Base-by-base conservation (phyloP, 2,797 vertebrate species). In the Galago senegalensis region DNA sequence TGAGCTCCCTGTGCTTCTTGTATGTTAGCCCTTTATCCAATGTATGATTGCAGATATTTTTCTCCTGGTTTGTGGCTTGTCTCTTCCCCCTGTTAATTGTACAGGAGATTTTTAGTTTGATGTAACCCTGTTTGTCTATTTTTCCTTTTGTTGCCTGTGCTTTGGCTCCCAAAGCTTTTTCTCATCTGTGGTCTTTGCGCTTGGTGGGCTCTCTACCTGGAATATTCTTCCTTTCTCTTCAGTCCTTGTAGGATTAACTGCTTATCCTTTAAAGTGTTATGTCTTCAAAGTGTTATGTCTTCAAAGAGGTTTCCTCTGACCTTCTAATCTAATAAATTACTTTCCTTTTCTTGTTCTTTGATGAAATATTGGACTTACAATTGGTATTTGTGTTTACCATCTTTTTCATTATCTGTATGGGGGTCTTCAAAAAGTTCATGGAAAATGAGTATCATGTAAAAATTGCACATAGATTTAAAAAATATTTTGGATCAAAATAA, bases 141-240 rank as follows among this genome's bases (percentile, higher is more conserved):
- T 34, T 79, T 79, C 49, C 53, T 16, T 79, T 56, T 58, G 49
- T 79, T 58, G 21, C 21, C 49, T 34, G 1, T 23, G 31, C 20
- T 82, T 67, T 82, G 56, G 43, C 82, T 83, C 49, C 60, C 79
- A 89, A 21, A 83, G 69, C 60, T 8, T 83, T 93, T 67, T 58
- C 69, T 83, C 31, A 37, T 88, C 46, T 60, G 12, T 16, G 10
- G 56, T 88, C 27, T 88, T 80, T 10, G 8, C 5, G 81, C 61
- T 63, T 73, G 1, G 5, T 73, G 10, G 0, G 43, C 3, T 89
- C 13, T 58, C 79, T 76, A 6, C 13, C 37, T 69, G 31, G 49
- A 67, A 67, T 82, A 70, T 76, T 46, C 49, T 81, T 70, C 21
- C 61, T 75, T 81, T 58, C 29, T 76, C 60, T 46, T 83, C 23